Evolutionary conservation across 2,113 vertebrate genomes (phyloP).

Genomic region (Cyrtonyx montezumae): DNA sequence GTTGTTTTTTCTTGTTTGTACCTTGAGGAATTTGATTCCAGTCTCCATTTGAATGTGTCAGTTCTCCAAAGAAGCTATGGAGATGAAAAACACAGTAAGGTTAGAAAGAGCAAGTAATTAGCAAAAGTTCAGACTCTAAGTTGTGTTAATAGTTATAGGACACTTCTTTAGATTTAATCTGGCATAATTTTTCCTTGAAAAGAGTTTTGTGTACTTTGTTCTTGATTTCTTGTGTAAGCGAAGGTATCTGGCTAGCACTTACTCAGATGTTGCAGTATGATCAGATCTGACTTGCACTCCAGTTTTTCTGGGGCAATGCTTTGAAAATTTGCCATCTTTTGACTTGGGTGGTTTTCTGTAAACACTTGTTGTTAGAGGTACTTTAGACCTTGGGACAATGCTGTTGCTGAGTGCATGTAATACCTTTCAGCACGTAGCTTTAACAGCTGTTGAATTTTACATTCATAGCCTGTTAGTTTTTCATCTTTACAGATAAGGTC

Average conservation of each 20-base stretch:
- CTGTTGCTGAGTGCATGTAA: background rate
- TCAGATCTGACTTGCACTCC: background rate
- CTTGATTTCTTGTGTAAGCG: background rate
- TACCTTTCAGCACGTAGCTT: background rate
- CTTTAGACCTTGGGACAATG: background rate
- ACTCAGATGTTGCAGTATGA: background rate
- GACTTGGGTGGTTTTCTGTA: background rate
- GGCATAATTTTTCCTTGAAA: background rate
- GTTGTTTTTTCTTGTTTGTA: background rate
- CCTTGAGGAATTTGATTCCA: background rate
- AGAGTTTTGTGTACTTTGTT: background rate
- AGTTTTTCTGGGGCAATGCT: background rate
- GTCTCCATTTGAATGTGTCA: background rate
- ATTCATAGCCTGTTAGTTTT: background rate
- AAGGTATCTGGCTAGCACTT: background rate
- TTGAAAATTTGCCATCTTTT: background rate
- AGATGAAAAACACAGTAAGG: background rate
- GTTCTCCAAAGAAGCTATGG: background rate
- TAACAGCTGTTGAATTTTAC: background rate
- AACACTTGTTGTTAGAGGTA: background rate
- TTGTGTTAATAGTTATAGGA: background rate
- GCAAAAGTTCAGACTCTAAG: background rate
- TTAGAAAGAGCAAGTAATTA: background rate
- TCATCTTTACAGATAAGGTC: background rate
- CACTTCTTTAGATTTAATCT: background rate